These are phyloP conservation scores for Sipha flava DNA, from an alignment of 1,140 invertebrate genomes.

Conservation along the genomic window DNA sequence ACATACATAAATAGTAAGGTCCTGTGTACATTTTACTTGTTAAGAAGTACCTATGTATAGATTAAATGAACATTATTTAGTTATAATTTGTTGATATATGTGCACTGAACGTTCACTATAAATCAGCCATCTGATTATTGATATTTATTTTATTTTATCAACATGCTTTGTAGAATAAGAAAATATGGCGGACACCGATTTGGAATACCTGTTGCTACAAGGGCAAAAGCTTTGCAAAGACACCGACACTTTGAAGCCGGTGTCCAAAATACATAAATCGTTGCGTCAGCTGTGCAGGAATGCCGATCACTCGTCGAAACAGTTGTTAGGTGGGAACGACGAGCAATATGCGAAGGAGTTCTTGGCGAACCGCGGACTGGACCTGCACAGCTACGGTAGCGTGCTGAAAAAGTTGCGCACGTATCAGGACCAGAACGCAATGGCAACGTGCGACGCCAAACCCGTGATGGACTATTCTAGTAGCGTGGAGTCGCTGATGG, in stretches of 20 bases:
- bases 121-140: too few species aligned
- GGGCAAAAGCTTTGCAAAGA: conserved; percentile 18
- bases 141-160: background rate
- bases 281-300: conserved; percentile 12
- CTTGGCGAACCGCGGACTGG: background rate
- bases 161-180: background rate
- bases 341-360: conserved; percentile 19
- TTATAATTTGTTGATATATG: too few species aligned
- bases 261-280: conserved; percentile 29
- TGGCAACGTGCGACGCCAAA: background rate
- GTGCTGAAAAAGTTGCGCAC: background rate
- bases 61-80: too few species aligned
- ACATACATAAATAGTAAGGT: too few species aligned
- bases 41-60: too few species aligned
- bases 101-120: too few species aligned
- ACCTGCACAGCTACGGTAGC: background rate
- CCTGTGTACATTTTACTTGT: too few species aligned
- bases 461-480: conserved; percentile 20
- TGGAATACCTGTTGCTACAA: conserved; percentile 7
- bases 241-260: background rate
- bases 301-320: background rate
- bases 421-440: background rate
- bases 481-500: conserved; percentile 14
- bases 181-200: background rate
- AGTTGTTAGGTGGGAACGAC: background rate